phyloP scores from a whole-genome alignment of 2,888 invertebrate species.

The Anagyrus pseudococci region DNA sequence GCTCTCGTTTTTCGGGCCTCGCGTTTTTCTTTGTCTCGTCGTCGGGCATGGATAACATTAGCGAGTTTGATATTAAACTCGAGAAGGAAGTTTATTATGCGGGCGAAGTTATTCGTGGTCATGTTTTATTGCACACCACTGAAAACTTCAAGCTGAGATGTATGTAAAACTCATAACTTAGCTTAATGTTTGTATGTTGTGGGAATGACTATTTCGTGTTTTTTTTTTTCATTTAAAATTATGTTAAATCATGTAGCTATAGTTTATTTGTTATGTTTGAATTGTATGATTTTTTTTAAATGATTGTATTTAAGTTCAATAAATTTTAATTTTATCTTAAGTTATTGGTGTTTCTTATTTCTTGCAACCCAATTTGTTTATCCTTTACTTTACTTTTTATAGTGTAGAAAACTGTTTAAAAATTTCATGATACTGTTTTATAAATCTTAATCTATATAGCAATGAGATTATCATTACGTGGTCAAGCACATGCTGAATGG shows the following conservation, averaged over 20 bases:
- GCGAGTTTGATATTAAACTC: constrained; percentile 77
- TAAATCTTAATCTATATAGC: constrained; percentile 55
- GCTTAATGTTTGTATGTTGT: background rate
- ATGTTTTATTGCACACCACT: constrained; percentile 73
- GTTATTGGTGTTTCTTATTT: too few species aligned
- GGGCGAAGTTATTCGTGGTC: constrained; percentile 73
- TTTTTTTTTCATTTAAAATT: background rate
- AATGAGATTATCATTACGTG: constrained; percentile 74
- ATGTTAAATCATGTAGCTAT: background rate
- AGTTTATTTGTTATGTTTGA: background rate
- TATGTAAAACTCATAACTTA: constrained; percentile 57
- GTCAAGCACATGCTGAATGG: constrained; percentile 80
- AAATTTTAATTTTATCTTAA: background rate
- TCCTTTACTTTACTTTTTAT: too few species aligned
- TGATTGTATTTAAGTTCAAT: background rate
- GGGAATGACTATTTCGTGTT: background rate
- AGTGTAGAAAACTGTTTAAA: constrained; percentile 1
- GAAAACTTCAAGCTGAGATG: constrained; percentile 80
- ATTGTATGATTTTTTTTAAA: background rate
- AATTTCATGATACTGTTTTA: background rate
- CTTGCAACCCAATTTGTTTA: too few species aligned
- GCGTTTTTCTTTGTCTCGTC: too few species aligned
- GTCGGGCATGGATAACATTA: constrained; percentile 75
- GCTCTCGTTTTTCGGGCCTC: too few species aligned
- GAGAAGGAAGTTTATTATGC: constrained; percentile 80